Base-by-base conservation (phyloP, 2,888 invertebrate genomes). In the Aleiodes alternator region DNA sequence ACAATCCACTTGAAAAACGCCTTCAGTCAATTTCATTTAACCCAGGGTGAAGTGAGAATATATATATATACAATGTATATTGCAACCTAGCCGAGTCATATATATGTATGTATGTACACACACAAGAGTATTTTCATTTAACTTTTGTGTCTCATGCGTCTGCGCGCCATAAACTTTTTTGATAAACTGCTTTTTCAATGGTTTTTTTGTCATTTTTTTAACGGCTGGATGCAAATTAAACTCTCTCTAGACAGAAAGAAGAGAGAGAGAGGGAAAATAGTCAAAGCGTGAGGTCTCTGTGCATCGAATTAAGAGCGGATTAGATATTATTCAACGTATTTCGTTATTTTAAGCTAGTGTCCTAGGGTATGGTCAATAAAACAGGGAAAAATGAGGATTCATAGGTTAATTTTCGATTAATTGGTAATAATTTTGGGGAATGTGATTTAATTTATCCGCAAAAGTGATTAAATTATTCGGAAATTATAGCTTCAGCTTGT, bases 211-310 rank as follows among this genome's bases (percentile, higher is more conserved):
- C 84, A 84, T 85, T 87, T 85, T 64, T 86, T 84, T 83, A 82
- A 83, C 84, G 83, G 83, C 76, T 84, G 84, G 84, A 86, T 86
- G 87, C 85, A 86, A 88, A 88, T 87, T 87, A 87, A 88, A 87
- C 86, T 84, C 85, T 84, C 80, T 77, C 71, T 73, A 77, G 78
- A 78, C 34, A 78, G 75, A 68, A 66, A 55, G 73, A 73, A 56
- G 69, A 38, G 59, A 48, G 48, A 57, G 78, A 61, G 70, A 69
- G 43, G 70, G 69, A 38, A 38, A 38, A 69, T 70, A 68, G 59
- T 74, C 74, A 64, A 76, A 75, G 74, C 69, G 70, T 71, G 56
- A 48, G 61, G 34, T 56, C 8, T 14, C 16, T 68, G 50, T 68
- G 23, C 23, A 23, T 23, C 23, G 23, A 23, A 23, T 34, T 34